Conservation (phyloP, 2,113 vertebrate species). For the Potamarius usumacintae region DNA sequence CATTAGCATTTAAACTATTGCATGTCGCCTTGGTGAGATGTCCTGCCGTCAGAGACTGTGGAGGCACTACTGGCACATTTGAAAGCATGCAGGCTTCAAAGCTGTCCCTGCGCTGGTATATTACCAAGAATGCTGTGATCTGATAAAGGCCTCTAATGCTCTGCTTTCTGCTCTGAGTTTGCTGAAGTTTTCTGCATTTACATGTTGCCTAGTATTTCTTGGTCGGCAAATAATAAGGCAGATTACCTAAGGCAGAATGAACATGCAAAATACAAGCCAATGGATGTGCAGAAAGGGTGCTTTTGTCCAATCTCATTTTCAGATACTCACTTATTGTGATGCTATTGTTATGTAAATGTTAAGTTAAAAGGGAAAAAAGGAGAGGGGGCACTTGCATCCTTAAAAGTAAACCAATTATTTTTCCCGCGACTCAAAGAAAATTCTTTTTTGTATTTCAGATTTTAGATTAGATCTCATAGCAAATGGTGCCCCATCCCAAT, state of each 20-base stretch:
- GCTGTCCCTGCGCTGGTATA: constrained; percentile 47
- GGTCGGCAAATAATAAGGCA: constrained; percentile 46
- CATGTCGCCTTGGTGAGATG: constrained; percentile 32
- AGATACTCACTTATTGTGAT: constrained; percentile 35
- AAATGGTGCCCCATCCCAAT: constrained; percentile 7
- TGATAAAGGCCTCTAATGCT: constrained; percentile 72
- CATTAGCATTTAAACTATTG: constrained; percentile 70
- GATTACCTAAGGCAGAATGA: constrained; percentile 41
- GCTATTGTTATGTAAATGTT: constrained; percentile 50
- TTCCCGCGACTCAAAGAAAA: constrained; percentile 16
- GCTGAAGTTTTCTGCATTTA: constrained; percentile 61
- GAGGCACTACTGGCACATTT: constrained; percentile 30
- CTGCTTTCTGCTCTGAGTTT: constrained; percentile 64
- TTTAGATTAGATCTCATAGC: constrained; percentile 37
- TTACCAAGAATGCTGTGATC: constrained; percentile 59
- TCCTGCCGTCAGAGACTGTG: constrained; percentile 48
- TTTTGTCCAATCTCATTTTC: constrained; percentile 52
- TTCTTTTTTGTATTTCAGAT: constrained; percentile 37
- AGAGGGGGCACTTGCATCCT: not conserved
- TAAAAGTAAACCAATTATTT: constrained; percentile 51
- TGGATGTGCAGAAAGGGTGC: constrained; percentile 29
- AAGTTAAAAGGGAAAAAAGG: constrained; percentile 10
- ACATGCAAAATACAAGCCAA: constrained; percentile 39
- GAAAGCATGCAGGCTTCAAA: constrained; percentile 54
- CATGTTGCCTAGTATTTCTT: constrained; percentile 52